Conservation (phyloP, 64 coral and sea anemone species). For the Astreopora myriophthalma region DNA sequence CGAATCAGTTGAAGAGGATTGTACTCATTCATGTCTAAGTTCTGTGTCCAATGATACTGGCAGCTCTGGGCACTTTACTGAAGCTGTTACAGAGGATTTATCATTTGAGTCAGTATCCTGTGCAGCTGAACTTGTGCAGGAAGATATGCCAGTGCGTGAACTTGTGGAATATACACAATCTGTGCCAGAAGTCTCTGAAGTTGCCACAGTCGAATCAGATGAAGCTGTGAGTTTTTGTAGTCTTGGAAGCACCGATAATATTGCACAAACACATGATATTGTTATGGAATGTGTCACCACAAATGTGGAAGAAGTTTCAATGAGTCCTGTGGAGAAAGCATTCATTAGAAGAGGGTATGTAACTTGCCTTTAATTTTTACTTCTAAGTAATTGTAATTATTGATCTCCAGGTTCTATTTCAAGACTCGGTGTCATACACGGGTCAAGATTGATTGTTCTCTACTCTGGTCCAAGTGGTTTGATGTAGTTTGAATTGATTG, state of each 20-base stretch:
- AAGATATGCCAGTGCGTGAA: constrained; percentile 27
- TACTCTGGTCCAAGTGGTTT: too few relatives aligned
- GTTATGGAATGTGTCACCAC: constrained; percentile 38
- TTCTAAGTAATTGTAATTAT: too few relatives aligned
- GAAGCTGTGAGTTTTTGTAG: constrained; percentile 55
- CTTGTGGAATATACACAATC: constrained; percentile 43
- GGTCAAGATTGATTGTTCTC: too few relatives aligned
- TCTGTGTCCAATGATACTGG: constrained; percentile 5
- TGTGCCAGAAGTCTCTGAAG: constrained; percentile 34
- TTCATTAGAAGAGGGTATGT: constrained; percentile 63
- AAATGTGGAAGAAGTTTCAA: constrained; percentile 30
- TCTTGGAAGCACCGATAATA: constrained; percentile 13
- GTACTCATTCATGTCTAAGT: too few relatives aligned
- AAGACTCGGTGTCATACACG: too few relatives aligned
- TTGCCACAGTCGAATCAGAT: constrained; percentile 37
- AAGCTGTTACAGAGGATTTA: neutral
- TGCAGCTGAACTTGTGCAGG: constrained; percentile 9
- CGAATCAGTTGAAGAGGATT: constrained; percentile 26
- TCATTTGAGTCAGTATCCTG: constrained; percentile 1
- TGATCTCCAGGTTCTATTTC: too few relatives aligned
- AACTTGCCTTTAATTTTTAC: neutral
- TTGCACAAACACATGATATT: constrained; percentile 44
- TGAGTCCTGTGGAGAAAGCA: constrained; percentile 42
- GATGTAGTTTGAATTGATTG: too few relatives aligned
- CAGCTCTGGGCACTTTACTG: neutral